Evolutionary conservation across 2,888 invertebrate species (phyloP).

Genomic region (Spodoptera exigua): DNA sequence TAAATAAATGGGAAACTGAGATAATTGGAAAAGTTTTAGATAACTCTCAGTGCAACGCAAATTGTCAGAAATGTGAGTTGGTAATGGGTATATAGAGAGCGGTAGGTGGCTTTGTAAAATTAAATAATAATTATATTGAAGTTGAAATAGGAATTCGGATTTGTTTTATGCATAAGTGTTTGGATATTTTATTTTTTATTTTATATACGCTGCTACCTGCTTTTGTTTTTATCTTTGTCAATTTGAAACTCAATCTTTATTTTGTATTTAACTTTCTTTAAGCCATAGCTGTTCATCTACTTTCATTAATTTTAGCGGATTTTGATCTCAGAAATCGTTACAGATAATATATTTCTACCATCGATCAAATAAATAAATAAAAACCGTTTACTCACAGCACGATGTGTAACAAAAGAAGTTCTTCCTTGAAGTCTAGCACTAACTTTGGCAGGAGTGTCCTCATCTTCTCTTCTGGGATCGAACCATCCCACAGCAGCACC

Average conservation of each 20-base stretch:
- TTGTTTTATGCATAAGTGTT: constrained; percentile 3
- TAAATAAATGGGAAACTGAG: constrained; percentile 47
- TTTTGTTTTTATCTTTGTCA: too few relatives aligned
- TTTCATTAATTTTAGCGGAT: too few relatives aligned
- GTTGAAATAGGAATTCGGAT: constrained; percentile 3
- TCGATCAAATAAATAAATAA: background rate
- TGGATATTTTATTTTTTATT: background rate
- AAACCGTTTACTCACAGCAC: constrained; percentile 85
- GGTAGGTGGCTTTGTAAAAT: constrained; percentile 14
- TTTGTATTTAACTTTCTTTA: too few relatives aligned
- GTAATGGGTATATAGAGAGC: constrained; percentile 26
- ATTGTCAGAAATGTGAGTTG: constrained; percentile 31
- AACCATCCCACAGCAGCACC: constrained; percentile 86
- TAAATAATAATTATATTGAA: constrained; percentile 19
- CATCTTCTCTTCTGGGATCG: constrained; percentile 83
- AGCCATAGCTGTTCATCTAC: too few relatives aligned
- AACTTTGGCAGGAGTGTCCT: constrained; percentile 83
- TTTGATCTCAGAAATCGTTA: too few relatives aligned
- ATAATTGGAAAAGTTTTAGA: constrained; percentile 54
- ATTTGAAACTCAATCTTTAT: too few relatives aligned
- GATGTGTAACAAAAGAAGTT: constrained; percentile 85
- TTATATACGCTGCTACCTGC: too few relatives aligned
- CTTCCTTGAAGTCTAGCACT: constrained; percentile 84
- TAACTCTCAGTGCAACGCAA: constrained; percentile 35
- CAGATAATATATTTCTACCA: too few relatives aligned